Evolutionary conservation across 2,797 vertebrate genomes (phyloP).

Genomic region (Scomberomorus guttatus): DNA sequence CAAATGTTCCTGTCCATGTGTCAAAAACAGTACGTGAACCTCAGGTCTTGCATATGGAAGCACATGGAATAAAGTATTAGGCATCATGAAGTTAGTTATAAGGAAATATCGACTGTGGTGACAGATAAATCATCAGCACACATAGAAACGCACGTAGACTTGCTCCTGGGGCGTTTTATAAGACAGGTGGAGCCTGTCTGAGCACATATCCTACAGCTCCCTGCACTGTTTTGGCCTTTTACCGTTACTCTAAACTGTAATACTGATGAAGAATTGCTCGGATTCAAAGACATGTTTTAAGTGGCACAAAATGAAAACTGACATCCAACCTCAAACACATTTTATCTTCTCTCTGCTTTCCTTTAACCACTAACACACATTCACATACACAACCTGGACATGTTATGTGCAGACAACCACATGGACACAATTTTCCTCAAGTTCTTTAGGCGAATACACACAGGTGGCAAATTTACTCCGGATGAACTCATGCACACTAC

Average conservation of each 20-base stretch:
- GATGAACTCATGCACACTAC: slow-evolving; percentile 30
- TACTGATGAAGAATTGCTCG: background rate
- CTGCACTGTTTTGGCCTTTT: background rate
- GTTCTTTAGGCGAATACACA: slow-evolving; percentile 32
- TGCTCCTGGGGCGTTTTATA: background rate
- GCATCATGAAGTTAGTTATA: background rate
- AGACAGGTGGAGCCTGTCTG: slow-evolving; percentile 45
- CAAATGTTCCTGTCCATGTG: background rate
- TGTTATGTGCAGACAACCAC: slow-evolving; percentile 27
- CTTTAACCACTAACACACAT: slow-evolving; percentile 7
- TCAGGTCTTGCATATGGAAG: background rate
- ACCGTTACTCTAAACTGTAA: background rate
- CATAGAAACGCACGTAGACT: background rate
- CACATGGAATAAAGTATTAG: background rate
- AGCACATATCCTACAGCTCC: slow-evolving; percentile 15
- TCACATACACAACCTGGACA: slow-evolving; percentile 11
- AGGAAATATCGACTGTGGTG: background rate
- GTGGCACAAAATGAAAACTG: slow-evolving; percentile 27
- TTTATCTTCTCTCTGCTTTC: slow-evolving; percentile 1
- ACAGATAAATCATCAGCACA: background rate
- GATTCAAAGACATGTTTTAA: slow-evolving; percentile 20
- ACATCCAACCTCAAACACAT: slow-evolving; percentile 14
- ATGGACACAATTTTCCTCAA: slow-evolving; percentile 43
- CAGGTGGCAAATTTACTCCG: slow-evolving; percentile 34
- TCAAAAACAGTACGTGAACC: background rate